phyloP scores from a whole-genome alignment of 2,797 vertebrate genomes.

The Nyctibius grandis region DNA sequence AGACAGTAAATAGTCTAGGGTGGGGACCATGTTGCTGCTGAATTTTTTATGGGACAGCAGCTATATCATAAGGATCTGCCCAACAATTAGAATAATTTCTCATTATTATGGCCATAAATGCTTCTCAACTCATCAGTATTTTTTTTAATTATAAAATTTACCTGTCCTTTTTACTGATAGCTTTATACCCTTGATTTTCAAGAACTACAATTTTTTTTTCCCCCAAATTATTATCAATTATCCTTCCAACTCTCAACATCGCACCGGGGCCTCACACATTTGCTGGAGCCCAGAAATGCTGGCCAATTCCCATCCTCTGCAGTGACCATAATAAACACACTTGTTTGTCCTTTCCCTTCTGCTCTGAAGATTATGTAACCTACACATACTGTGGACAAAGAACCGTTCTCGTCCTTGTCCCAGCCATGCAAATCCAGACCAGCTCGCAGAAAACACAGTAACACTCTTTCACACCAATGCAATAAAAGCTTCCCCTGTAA shows the following conservation, averaged over 20 bases:
- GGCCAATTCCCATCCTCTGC: background rate
- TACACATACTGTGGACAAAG: background rate
- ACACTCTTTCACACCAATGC: background rate
- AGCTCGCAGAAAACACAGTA: background rate
- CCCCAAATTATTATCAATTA: background rate
- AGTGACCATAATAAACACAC: background rate
- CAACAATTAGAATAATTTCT: background rate
- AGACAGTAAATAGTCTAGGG: background rate
- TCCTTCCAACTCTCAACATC: background rate
- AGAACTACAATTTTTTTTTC: background rate
- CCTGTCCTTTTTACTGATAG: background rate
- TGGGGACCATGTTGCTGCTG: background rate
- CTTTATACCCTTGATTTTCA: background rate
- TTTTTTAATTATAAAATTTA: background rate
- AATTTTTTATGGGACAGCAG: background rate
- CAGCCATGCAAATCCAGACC: background rate
- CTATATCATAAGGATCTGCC: background rate
- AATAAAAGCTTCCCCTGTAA: background rate
- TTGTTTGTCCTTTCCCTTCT: background rate
- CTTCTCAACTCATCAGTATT: background rate
- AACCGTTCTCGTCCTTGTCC: background rate
- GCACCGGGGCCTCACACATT: too few relatives aligned
- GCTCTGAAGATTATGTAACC: background rate
- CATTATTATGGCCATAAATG: background rate
- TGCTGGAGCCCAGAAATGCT: background rate